Evolutionary conservation across 2,797 vertebrate species (phyloP).

Genomic region (Coilia nasus): DNA sequence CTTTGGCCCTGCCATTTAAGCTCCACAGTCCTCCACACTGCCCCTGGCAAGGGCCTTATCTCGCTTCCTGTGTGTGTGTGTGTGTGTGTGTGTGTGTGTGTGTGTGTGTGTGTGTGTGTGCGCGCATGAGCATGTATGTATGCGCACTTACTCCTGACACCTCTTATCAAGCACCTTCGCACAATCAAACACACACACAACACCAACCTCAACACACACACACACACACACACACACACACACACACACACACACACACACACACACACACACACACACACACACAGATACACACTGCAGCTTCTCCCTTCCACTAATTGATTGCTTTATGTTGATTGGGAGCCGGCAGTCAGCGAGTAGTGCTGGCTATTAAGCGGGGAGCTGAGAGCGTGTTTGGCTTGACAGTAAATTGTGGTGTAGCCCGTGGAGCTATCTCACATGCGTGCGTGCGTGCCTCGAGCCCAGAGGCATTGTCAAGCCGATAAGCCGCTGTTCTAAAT

Average conservation of each 20-base stretch:
- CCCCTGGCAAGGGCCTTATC: constrained; percentile 31
- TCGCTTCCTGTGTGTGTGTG: constrained; percentile 26
- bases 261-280: background rate
- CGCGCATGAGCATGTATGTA: constrained; percentile 30
- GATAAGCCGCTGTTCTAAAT: constrained; percentile 44
- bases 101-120: constrained; percentile 1
- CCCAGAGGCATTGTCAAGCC: constrained; percentile 50
- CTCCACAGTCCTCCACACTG: constrained; percentile 9
- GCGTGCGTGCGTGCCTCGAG: constrained; percentile 39
- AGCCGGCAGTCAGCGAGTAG: constrained; percentile 68
- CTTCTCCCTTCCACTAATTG: constrained; percentile 66
- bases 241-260: constrained; percentile 28
- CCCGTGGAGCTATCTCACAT: constrained; percentile 62
- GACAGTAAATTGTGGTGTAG: constrained; percentile 67
- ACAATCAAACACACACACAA: constrained; percentile 35
- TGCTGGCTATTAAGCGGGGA: constrained; percentile 73
- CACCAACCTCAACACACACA: constrained; percentile 9
- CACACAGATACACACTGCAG: constrained; percentile 34
- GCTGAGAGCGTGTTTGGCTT: constrained; percentile 61
- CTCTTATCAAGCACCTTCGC: constrained; percentile 40
- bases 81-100: constrained; percentile 18
- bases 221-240: constrained; percentile 32
- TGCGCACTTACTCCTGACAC: constrained; percentile 36
- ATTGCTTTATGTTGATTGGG: constrained; percentile 73
- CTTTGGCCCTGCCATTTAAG: background rate